Conservation (phyloP, 2,888 invertebrate genomes). For the Mimumesa dahlbomi region DNA sequence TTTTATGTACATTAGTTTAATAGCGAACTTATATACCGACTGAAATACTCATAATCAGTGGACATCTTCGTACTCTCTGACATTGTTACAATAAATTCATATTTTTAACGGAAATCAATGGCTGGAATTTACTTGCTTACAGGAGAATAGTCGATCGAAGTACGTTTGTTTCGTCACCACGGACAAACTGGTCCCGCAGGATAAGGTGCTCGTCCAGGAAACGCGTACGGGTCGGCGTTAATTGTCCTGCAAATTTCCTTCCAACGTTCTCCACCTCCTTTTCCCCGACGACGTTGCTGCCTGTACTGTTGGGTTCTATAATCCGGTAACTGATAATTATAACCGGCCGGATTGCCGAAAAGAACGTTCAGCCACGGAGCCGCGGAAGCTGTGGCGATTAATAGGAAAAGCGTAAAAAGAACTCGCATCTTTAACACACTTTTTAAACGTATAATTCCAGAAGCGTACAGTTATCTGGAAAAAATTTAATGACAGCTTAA, state of each 20-base stretch:
- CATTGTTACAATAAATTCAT: slow-evolving; percentile 70
- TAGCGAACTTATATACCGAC: slow-evolving; percentile 51
- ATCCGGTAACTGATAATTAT: slow-evolving; percentile 31
- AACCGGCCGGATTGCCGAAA: slow-evolving; percentile 57
- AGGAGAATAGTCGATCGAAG: not conserved
- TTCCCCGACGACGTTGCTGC: slow-evolving; percentile 60
- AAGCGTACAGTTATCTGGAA: not conserved
- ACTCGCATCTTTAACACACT: slow-evolving; percentile 57
- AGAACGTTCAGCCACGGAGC: slow-evolving; percentile 73
- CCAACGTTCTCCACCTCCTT: slow-evolving; percentile 83
- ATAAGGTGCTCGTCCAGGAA: slow-evolving; percentile 82
- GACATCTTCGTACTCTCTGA: slow-evolving; percentile 56
- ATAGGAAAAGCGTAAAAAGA: slow-evolving; percentile 62
- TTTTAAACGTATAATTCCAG: not conserved
- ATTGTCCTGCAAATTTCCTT: slow-evolving; percentile 87
- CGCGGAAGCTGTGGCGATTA: slow-evolving; percentile 59
- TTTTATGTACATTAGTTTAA: slow-evolving; percentile 47
- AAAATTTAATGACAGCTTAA: not conserved
- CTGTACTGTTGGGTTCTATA: slow-evolving; percentile 44
- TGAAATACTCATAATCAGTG: slow-evolving; percentile 64
- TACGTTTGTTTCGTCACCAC: slow-evolving; percentile 77
- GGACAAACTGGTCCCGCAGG: slow-evolving; percentile 85
- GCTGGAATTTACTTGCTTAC: slow-evolving; percentile 3
- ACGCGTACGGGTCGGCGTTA: slow-evolving; percentile 83
- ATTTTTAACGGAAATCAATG: slow-evolving; percentile 60